Evolutionary conservation across 2,888 invertebrate genomes (phyloP), one percentile per base, ranked within the genome.

Genomic region (Idaea dimidiata): DNA sequence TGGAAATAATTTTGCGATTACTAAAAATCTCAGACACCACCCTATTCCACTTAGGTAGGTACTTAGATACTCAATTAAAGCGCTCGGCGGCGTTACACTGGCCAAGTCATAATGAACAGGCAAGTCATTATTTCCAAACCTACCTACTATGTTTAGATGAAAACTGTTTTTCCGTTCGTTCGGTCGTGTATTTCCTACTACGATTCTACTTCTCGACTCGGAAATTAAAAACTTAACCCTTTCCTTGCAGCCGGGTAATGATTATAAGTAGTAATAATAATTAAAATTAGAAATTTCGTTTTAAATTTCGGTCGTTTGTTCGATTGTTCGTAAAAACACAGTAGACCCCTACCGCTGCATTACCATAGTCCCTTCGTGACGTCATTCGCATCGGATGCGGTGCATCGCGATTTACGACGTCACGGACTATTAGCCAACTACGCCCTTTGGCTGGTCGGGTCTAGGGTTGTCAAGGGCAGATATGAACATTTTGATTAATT

Each of bases 331-430:
- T 24, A 24, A 24, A 24, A 24, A 24, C 24, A 24, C 5, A 24
- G 24, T 24, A 24, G 5, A 5, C 24, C 24, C 24, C 24, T 5
- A 43, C 54, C n/a, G 31, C 18, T 33, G 16, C 61, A 58, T 43
- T 54, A 16, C 17, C 59, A 16, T 53, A 53, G 53, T 60, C 64
- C 67, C 64, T 55, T 62, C 59, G 70, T 76, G 74, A 77, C 79
- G 79, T 81, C 81, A 77, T 14, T 43, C 43, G 43, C 43, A 43
- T 43, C 69, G 60, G 66, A 68, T 72, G 72, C 67, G 68, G 62
- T 73, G 74, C 69, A 67, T 65, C 68, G 61, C 76, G 76, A 83
- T 84, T 86, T 84, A 84, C 80, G 81, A 81, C 82, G 84, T 83
- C 83, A 83, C 77, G 82, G 76, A 72, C 77, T 81, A 83, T 84